Conservation (phyloP, 1,140 invertebrate genomes). For the Cyrtorhinus lividipennis region DNA sequence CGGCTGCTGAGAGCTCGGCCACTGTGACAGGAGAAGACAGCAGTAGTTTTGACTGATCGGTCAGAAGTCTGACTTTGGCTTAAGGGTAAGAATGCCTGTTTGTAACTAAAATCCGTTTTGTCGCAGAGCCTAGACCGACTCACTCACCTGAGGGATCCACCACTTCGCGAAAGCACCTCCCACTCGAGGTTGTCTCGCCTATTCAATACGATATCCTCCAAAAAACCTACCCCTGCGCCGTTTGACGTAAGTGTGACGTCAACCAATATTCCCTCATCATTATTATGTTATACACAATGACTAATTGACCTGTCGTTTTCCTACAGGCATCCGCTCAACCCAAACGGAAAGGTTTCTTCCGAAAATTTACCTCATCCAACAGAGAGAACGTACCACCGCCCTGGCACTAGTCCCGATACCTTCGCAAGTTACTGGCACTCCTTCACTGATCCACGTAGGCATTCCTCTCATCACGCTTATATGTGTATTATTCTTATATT, state of each 20-base stretch:
- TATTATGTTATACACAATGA: background rate
- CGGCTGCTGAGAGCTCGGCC: background rate
- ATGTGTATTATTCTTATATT: no score
- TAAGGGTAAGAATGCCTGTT: no score
- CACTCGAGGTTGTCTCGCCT: background rate
- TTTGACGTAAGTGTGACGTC: background rate
- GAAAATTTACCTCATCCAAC: background rate
- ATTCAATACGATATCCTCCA: background rate
- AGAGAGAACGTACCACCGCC: background rate
- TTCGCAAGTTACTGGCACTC: no score
- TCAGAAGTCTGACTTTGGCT: background rate
- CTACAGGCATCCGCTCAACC: background rate
- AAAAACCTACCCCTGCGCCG: background rate
- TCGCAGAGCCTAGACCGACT: background rate
- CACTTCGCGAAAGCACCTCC: background rate
- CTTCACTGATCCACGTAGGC: no score
- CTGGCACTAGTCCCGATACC: no score
- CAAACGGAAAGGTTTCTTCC: background rate
- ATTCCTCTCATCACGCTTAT: no score
- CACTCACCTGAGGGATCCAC: background rate
- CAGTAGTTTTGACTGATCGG: background rate
- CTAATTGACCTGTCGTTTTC: no score
- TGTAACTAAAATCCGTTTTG: no score
- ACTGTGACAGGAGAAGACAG: background rate
- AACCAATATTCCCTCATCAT: no score